Evolutionary conservation across 2,113 vertebrate species (phyloP).

Genomic region (Pogonocichla stellata): DNA sequence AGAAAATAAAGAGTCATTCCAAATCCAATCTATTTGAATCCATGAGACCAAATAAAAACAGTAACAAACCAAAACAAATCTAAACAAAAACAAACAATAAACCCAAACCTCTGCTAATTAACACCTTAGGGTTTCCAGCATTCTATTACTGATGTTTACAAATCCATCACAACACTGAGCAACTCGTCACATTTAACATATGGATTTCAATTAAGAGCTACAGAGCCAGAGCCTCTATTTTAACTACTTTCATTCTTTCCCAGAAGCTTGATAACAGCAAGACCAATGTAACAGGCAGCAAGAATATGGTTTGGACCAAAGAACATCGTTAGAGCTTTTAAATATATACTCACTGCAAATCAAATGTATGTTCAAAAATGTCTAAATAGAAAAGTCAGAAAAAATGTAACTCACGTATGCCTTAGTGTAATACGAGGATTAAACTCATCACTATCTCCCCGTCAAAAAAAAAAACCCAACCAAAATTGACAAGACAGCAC

Average conservation of each 20-base stretch:
- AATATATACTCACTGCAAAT: not conserved
- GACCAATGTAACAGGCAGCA: not conserved
- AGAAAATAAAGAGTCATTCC: not conserved
- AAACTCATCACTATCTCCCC: not conserved
- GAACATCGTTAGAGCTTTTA: not conserved
- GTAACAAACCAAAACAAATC: not conserved
- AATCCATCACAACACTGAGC: not conserved
- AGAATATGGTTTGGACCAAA: not conserved
- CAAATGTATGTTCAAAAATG: not conserved
- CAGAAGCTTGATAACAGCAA: not conserved
- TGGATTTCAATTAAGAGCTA: not conserved
- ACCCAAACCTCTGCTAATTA: not conserved
- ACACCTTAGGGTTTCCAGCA: not conserved
- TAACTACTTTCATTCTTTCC: not conserved
- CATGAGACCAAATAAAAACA: not conserved
- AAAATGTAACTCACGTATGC: accelerated
- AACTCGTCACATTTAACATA: not conserved
- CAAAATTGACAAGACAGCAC: not conserved
- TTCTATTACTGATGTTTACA: not conserved
- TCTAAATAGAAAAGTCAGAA: not conserved
- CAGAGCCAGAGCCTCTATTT: not conserved
- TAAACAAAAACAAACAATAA: not conserved
- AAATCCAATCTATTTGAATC: not conserved
- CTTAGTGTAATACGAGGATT: not conserved
- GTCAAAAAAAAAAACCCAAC: not conserved